Base-by-base conservation (phyloP, 2,888 invertebrate species). In the Lasioglossum calceatum region DNA sequence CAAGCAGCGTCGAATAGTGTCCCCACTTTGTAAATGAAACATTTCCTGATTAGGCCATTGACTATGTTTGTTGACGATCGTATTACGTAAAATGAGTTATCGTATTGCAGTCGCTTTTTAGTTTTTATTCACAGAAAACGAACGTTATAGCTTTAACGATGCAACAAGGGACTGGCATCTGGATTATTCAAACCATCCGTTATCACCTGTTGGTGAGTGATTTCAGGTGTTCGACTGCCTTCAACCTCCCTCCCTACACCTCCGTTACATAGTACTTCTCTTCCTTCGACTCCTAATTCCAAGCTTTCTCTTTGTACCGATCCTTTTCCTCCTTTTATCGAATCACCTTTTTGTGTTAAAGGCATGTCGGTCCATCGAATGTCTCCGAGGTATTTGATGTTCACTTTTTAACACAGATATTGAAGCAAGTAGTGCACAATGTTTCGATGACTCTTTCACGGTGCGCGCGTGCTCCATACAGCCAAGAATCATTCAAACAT, bases 171-270 rank as follows among this genome's bases (percentile, higher is more conserved):
- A 81, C 84, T 87, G 88, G 85, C 89, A 86, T 88, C 88, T 84
- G 87, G 87, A 89, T 86, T 84, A 89, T 85, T 91, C 89, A 61
- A 85, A 86, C 77, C 84, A 86, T 80, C 86, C 82, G 71, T 71
- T 64, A 76, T 91, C 92, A 87, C 84, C 85, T 79, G 77, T 79
- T 85, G 87, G 87, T 91, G 89, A 90, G 88, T 88, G 81, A 79
- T 90, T 91, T 90, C 89, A 91, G 85, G 88, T 90, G 88, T 90
- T 84, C 82, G 77, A 90, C 88, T 87, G 83, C 84, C 82, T 87
- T 89, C 86, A 76, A 86, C 79, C 82, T 16, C 19, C 32, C 7
- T 2, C 32, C 8, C 64, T 1, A 64, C 54, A 64, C 47, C 61
- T 81, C 82, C 77, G 54, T 81, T 85, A 81, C 54, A 58, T 42